Evolutionary conservation across 2,888 invertebrate species (phyloP), one percentile per base, ranked within the genome.

Genomic region (Pterostichus niger): DNA sequence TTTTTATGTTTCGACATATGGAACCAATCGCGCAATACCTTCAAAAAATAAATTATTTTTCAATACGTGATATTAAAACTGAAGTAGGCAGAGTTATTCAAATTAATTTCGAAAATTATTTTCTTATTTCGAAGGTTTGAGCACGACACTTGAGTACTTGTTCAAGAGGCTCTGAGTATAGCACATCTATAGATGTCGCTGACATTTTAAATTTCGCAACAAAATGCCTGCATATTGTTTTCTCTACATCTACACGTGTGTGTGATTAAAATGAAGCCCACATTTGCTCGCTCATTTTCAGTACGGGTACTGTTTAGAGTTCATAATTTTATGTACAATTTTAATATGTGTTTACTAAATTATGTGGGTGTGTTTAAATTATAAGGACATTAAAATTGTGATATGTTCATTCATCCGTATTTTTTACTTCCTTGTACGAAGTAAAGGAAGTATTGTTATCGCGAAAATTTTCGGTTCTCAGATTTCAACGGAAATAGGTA

Each of bases 221-320:
- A 78, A 59, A 24, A 78, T 78, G 54, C 61, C 78, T 78, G 78
- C 78, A 78, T 78, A 78, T 40, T 61, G 78, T 78, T 78, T 78
- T 78, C 78, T 24, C 61, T 44, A 31, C 54, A 31, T 24, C 61
- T 44, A 31, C 54, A 31, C 59, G 11, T 11, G 17, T 54, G n/a
- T 78, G 61, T 44, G n/a, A 78, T 78, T 61, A 40, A 44, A 78
- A 59, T 46, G 44, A 78, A 61, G 40, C 78, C 78, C 46, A 78
- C 78, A 61, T 78, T 15, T 78, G 56, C 56, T 56, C n/a, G 13
- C 5, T 2, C 3, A 49, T 2, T 49, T 49, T 6, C 40, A 49
- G 13, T n/a, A 49, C 11, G n/a, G 49, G 13, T n/a, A 49, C 49
- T 49, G 11, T 49, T 5, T 11, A 13, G n/a, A 9, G 49, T 49